These are phyloP conservation scores for Saxidomus purpurata DNA, from an alignment of 1,140 invertebrate species.

Conservation along the genomic window DNA sequence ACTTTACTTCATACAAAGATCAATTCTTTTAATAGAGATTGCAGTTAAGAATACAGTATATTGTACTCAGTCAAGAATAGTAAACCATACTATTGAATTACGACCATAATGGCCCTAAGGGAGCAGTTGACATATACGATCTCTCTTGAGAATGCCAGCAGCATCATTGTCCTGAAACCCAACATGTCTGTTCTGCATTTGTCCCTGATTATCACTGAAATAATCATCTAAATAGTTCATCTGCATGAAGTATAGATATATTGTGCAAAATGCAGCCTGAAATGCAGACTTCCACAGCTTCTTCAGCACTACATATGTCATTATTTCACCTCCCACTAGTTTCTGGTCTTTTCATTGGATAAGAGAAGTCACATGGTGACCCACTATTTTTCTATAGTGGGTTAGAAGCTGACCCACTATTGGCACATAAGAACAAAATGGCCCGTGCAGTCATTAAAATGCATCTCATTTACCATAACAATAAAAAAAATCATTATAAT, in stretches of 20 bases:
- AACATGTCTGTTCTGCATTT: conserved; percentile 10
- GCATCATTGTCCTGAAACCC: conserved; percentile 10
- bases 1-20: not conserved
- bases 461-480: too few species aligned
- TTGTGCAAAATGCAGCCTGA: conserved; percentile 84
- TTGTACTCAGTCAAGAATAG: not conserved
- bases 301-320: conserved; percentile 74
- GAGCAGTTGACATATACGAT: not conserved
- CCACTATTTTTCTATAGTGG: too few species aligned
- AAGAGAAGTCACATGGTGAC: too few species aligned
- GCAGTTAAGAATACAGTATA: not conserved
- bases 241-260: conserved; percentile 69
- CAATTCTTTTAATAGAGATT: not conserved
- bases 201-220: not conserved
- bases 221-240: not conserved
- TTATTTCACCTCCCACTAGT: too few species aligned
- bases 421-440: too few species aligned
- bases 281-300: conserved; percentile 69
- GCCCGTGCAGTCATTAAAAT: too few species aligned
- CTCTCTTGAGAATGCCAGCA: not conserved
- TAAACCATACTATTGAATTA: not conserved
- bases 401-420: too few species aligned
- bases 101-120: not conserved
- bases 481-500: too few species aligned
- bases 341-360: too few species aligned